Base-by-base conservation (phyloP, 2,888 invertebrate genomes). In the Tetrapedia diversipes region DNA sequence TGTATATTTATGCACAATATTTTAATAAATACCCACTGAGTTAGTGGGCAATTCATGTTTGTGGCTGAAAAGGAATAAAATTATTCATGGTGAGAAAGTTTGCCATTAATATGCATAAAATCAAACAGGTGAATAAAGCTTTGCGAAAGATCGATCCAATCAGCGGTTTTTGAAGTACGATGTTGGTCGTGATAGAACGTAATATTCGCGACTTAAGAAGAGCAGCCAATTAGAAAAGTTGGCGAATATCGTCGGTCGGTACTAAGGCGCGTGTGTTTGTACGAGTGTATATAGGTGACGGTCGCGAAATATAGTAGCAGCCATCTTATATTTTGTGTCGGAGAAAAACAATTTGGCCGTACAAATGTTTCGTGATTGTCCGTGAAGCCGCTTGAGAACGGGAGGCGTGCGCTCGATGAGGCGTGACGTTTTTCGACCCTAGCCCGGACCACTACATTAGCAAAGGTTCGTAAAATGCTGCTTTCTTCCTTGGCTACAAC, bases 291-390 rank as follows among this genome's bases (percentile, higher is more conserved):
- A 68, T 81, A 77, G 77, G 79, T 85, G 80, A 74, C 70, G 68
- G 84, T 84, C 85, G 85, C 70, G 85, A 86, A 88, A 90, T 90
- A 90, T 90, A 90, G 90, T 87, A 89, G 90, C 91, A 91, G 91
- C 91, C 91, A 92, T 92, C 91, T 92, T 92, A 91, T 92, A 92
- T 92, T 92, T 92, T 91, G 91, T 90, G 91, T 92, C 90, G 88
- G 88, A 90, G 91, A 91, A 91, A 91, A 92, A 91, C 91, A 90
- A 85, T 90, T 87, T 88, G 88, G 86, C 89, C 86, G 88, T 90
- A 88, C 88, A 90, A 91, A 91, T 91, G 91, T 89, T 87, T 88
- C 89, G 88, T 80, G 87, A 86, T 86, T 84, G 87, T 76, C 89
- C 90, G 90, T 90, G 90, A 90, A 89, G 85, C 85, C 85, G 88